phyloP scores from a whole-genome alignment of 2,888 invertebrate genomes.

The Oasisia sp. region DNA sequence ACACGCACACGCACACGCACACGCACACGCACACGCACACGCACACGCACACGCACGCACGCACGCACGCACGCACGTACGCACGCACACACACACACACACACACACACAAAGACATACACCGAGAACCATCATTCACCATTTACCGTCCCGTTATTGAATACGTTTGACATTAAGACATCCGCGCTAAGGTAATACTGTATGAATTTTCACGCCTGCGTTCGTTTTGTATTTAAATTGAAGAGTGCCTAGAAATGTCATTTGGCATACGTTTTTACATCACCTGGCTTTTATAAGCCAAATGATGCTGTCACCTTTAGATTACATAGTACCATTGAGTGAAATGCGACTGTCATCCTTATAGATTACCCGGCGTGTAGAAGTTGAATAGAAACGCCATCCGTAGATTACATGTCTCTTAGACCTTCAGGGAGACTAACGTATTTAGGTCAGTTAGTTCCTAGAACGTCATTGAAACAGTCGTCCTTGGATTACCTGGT shows the following conservation, averaged over 20 bases:
- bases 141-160: neutral
- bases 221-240: slow-evolving; percentile 35
- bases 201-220: neutral
- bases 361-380: no score
- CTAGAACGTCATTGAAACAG: slow-evolving; percentile 14
- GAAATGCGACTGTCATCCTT: no score
- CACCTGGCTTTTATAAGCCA: slow-evolving; percentile 59
- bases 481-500: slow-evolving; percentile 47
- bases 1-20: no score
- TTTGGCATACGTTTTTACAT: slow-evolving; percentile 52
- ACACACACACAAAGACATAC: no score
- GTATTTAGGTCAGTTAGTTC: neutral
- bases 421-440: neutral
- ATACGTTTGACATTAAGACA: neutral
- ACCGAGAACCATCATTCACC: no score
- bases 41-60: no score
- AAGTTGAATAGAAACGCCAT: no score
- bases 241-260: slow-evolving; percentile 57
- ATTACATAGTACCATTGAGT: no score
- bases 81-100: no score
- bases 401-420: no score
- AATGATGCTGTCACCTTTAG: slow-evolving; percentile 43
- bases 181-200: neutral
- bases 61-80: no score
- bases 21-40: no score